Percentiles rank a stretch among this genome's conserved stretches.
These are phyloP conservation scores for Sinella curviseta DNA, from an alignment of 1,140 invertebrate species.

Conservation along the genomic window DNA sequence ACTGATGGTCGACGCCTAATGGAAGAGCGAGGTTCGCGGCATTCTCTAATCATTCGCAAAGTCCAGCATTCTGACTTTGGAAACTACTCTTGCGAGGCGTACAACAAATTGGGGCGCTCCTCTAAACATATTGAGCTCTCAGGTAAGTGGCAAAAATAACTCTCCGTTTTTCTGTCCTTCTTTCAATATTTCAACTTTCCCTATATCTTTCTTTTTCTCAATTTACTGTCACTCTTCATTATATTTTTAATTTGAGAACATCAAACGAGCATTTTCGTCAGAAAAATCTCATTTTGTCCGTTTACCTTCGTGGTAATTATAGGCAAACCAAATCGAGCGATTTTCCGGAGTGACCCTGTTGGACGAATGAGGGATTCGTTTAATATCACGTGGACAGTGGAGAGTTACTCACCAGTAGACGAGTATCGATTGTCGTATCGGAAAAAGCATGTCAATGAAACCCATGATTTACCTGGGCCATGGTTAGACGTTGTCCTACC, in stretches of 20 bases:
- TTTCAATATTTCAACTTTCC: too few relatives aligned
- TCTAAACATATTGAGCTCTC: constrained; percentile 66
- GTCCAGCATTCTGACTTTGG: constrained; percentile 68
- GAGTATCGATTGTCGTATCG: constrained; percentile 67
- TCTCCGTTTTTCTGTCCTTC: too few relatives aligned
- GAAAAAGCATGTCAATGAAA: constrained; percentile 66
- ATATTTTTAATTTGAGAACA: background rate
- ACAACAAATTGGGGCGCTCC: constrained; percentile 66
- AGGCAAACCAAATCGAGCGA: constrained; percentile 64
- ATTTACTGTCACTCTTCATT: background rate
- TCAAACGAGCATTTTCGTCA: background rate
- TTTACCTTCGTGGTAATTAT: background rate
- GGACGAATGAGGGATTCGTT: constrained; percentile 66
- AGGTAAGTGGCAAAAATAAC: constrained; percentile 58
- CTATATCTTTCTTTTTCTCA: too few relatives aligned
- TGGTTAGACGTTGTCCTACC: constrained; percentile 71
- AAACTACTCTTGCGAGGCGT: constrained; percentile 67
- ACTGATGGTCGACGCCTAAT: constrained; percentile 66
- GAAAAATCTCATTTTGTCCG: too few relatives aligned
- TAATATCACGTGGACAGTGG: constrained; percentile 68
- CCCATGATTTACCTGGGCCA: constrained; percentile 69
- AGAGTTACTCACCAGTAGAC: constrained; percentile 65
- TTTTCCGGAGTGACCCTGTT: constrained; percentile 64
- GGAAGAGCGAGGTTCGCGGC: constrained; percentile 64
- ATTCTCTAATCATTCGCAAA: constrained; percentile 67